Evolutionary conservation across 1,140 invertebrate species (phyloP), one percentile per base, ranked within the genome.

Genomic region (Gonatopus flavifemur): DNA sequence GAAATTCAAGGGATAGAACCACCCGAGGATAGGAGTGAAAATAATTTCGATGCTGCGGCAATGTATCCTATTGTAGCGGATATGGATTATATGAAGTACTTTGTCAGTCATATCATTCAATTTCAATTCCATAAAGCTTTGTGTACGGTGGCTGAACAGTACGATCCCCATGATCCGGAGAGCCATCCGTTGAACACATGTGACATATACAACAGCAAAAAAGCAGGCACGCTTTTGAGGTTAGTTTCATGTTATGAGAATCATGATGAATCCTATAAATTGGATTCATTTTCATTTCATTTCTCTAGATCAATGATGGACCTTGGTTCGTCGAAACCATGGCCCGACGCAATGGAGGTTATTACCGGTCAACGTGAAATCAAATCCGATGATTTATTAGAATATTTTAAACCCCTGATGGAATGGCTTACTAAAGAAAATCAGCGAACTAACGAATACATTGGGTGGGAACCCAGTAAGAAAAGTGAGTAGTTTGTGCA

Each of bases 111-210:
- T 66, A 85, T 96, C 33, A 80, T 94, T 5, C 90, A 94, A 77
- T 95, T 94, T 81, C 92, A 95, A 79, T 90, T 95, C 67, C 90
- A 94, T 67, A 83, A 87, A 55, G 81, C 87, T 1, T 78, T 94
- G 3, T 95, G 93, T 64, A 80, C 83, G 40, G 83, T 84, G 44
- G 88, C 90, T 7, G 86, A 86, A 1, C 83, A 93, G 64, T 91
- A 88, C 49, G 84, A 86, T 18, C 84, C 87, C 0, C 75, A 77
- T 8, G 82, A 89, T 61, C 72, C 81, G 3, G 55, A 62, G 4
- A 80, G 77, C 1, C 83, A 85, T 71, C 85, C 86, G 8, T 77
- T 94, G 28, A 85, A 92, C 40, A 80, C 85, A 49, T 93, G 91
- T 69, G 90, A 94, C 62, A 88, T 94, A 52, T 91, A 91, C 68